Conservation (phyloP, 2,888 invertebrate genomes). For the Chelonus formosanus region DNA sequence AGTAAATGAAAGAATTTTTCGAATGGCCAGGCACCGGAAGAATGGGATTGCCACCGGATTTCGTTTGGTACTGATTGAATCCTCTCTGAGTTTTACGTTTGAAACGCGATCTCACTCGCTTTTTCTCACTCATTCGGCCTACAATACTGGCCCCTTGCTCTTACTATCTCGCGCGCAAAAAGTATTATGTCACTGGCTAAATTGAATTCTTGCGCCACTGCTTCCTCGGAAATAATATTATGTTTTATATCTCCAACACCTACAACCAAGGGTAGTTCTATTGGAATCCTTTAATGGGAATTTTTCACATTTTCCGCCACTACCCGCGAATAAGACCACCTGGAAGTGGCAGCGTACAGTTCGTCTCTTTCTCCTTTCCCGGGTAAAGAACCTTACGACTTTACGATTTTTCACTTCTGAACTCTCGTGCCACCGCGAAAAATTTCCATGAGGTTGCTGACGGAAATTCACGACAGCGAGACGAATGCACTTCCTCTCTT, state of each 20-base stretch:
- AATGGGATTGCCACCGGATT: constrained; percentile 32
- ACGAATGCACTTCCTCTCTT: constrained; percentile 6
- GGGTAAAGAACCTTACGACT: not conserved
- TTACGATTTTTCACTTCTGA: constrained; percentile 21
- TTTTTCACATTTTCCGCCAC: constrained; percentile 61
- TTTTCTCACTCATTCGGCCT: constrained; percentile 9
- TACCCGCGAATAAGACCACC: constrained; percentile 55
- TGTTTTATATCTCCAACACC: constrained; percentile 58
- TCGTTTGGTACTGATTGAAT: constrained; percentile 45
- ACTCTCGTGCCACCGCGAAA: constrained; percentile 25
- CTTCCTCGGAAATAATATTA: constrained; percentile 60
- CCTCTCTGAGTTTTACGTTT: constrained; percentile 42
- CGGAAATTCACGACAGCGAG: constrained; percentile 30
- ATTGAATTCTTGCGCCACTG: constrained; percentile 59
- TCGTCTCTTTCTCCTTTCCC: constrained; percentile 15
- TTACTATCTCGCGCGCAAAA: constrained; percentile 26
- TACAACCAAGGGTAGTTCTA: constrained; percentile 45
- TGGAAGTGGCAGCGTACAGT: constrained; percentile 45
- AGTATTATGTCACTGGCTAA: constrained; percentile 44
- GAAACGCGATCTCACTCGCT: constrained; percentile 30
- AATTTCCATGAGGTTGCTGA: constrained; percentile 38
- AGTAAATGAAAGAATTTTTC: constrained; percentile 30
- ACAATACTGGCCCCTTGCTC: constrained; percentile 15
- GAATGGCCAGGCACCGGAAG: constrained; percentile 27
- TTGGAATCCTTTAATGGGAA: constrained; percentile 62